Evolutionary conservation across 2,888 invertebrate species (phyloP), one percentile per base, ranked within the genome.

Genomic region (Hirtodrosophila trivittata): DNA sequence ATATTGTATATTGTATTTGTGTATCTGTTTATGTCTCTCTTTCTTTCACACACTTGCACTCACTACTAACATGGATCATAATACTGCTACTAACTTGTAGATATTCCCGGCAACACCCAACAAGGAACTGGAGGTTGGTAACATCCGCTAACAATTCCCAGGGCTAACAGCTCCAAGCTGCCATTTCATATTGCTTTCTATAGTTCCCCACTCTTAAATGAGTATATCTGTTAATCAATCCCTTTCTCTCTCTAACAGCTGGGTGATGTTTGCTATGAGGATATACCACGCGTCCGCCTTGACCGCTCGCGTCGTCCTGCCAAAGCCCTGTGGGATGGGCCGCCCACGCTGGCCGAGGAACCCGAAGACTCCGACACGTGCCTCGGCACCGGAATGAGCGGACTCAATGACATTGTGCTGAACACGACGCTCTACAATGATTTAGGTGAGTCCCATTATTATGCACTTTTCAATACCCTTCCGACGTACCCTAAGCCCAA

Each of bases 251-350:
- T 30, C 3, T 58, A 9, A 18, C 5, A 91, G 91, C 73, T 90
- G 55, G 89, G 90, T 26, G 91, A 91, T 78, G 88, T 90, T 9
- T 82, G 90, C 46, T 91, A 90, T 65, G 90, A 90, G 74, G 91
- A 91, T 72, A 90, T 93, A 68, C 94, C 94, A 16, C 92, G 93
- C 1, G 92, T 94, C 1, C 92, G 94, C 26, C 90, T 95, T 70
- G 94, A 94, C 87, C 94, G 94, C 0, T 93, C 94, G 0, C 93
- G 93, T 41, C 92, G 93, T 64, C 89, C 89, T 1, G 87, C 77
- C 9, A 89, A 89, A 75, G 85, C 87, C 0, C 92, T 94, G 84
- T 91, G 93, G 86, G 92, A 92, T 66, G 92, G 92, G 1, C 93
- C 93, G 26, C 93, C 93, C 10, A 93, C 93, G 30, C 90, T 93